Conservation (phyloP, 2,113 vertebrate genomes). For the Emydura subglobosa region DNA sequence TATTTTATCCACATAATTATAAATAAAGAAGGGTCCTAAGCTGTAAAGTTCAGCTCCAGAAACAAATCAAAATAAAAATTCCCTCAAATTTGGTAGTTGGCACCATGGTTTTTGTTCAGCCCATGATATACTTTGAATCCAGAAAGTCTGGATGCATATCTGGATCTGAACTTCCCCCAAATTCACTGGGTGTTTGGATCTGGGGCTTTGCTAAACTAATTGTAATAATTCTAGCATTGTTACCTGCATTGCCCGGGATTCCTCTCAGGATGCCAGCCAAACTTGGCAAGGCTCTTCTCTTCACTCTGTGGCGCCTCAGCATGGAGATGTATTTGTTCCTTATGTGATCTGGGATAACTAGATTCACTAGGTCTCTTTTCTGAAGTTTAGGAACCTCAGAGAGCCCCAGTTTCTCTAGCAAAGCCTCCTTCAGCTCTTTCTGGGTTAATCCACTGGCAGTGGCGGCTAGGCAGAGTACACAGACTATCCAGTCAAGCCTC, state of each 20-base stretch:
- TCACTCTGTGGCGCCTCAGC: conserved; percentile 88
- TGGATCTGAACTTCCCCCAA: background rate
- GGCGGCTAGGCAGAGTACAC: conserved; percentile 52
- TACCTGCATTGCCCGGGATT: conserved; percentile 89
- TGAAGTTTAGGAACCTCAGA: conserved; percentile 85
- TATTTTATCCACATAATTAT: background rate
- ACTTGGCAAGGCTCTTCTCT: conserved; percentile 87
- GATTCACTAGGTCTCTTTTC: conserved; percentile 84
- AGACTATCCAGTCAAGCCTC: conserved; percentile 62
- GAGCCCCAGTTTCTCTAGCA: conserved; percentile 87
- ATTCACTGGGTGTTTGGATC: background rate
- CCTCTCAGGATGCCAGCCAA: conserved; percentile 89
- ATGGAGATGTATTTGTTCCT: conserved; percentile 88
- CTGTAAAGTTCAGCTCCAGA: background rate
- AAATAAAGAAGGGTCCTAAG: background rate
- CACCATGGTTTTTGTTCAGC: background rate
- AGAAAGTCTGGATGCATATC: background rate
- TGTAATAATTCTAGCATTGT: accelerated
- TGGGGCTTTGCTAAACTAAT: background rate
- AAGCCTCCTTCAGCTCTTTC: conserved; percentile 82
- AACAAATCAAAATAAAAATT: background rate
- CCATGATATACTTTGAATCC: background rate
- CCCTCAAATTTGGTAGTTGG: background rate
- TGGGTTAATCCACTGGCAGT: conserved; percentile 76
- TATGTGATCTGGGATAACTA: conserved; percentile 87